Evolutionary conservation across 2,888 invertebrate genomes (phyloP), one percentile per base, ranked within the genome.

Genomic region (Argyresthia albistria): DNA sequence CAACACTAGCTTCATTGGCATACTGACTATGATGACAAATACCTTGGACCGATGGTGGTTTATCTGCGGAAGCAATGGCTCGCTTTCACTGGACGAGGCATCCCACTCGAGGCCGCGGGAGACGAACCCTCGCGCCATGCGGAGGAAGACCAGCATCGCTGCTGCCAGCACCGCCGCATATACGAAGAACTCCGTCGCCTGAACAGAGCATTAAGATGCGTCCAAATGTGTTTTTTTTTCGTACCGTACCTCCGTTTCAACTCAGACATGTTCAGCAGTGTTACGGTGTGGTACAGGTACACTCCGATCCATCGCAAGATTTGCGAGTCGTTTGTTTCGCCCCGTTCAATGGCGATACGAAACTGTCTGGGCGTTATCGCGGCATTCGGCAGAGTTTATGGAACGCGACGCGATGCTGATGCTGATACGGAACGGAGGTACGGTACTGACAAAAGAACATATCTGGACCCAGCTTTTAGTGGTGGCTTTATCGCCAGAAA

Each of bases 111-210:
- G 66, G 53, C 66, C 70, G 53, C 78, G 68, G 2, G 70, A 64
- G 53, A 75, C 71, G 62, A 87, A 91, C 50, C 83, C 81, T 35
- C 80, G 77, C 1, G 88, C 81, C 89, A 91, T 89, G 52, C 82
- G 77, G 43, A 88, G 76, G 62, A 91, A 91, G 36, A 93, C 58
- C 48, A 93, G 61, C 89, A 93, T 94, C 51, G 93, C 93, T 0
- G 89, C 66, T 1, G 90, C 80, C 76, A 95, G 91, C 50, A 93
- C 76, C 4, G 79, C 83, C 1, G 93, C 92, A 72, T 93, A 95
- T 48, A 94, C 83, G 74, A 94, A 93, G 70, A 94, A 93, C 67
- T 94, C 93, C 50, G 88, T 80, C 0, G 92, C 91, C 93, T 94
- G 78, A 48, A 10, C 14, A 16, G 16, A 15, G 25, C 25, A 25